These are phyloP conservation scores for Chelon labrosus DNA, from an alignment of 2,797 vertebrate genomes.

Conservation along the genomic window DNA sequence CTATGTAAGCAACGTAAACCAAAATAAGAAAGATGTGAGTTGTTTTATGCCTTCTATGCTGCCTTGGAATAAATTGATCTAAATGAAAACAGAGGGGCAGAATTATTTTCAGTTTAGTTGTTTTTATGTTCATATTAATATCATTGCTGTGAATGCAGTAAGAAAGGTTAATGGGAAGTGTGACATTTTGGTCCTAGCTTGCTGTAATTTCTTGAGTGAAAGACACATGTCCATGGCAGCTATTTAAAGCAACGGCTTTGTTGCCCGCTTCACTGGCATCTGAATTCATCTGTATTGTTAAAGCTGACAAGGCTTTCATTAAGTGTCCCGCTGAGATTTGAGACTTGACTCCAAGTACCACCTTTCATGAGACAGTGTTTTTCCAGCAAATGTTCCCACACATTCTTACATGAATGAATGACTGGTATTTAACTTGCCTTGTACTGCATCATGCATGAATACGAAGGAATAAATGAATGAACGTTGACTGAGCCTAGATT, in stretches of 20 bases:
- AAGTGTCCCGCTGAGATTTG: constrained; percentile 20
- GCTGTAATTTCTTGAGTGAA: neutral
- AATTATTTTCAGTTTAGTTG: neutral
- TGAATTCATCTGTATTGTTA: constrained; percentile 2
- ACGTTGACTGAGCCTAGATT: neutral
- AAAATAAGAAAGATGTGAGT: neutral
- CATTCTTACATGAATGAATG: constrained; percentile 12
- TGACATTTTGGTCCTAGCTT: neutral
- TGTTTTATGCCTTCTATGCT: neutral
- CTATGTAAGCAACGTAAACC: neutral
- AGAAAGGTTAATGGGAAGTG: neutral
- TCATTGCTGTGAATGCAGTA: neutral
- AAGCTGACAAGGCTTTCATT: constrained; percentile 9
- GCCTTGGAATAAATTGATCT: neutral
- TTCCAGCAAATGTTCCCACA: constrained; percentile 31
- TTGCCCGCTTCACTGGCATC: constrained; percentile 1
- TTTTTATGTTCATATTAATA: too few species aligned
- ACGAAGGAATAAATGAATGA: constrained; percentile 8
- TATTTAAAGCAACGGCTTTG: constrained; percentile 9
- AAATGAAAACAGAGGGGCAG: neutral
- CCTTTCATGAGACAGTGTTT: constrained; percentile 30
- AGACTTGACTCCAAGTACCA: constrained; percentile 1
- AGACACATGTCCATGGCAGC: neutral
- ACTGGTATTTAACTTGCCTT: neutral
- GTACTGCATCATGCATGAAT: neutral